Evolutionary conservation across 2,797 vertebrate genomes (phyloP).

Genomic region (Buceros bicornis): DNA sequence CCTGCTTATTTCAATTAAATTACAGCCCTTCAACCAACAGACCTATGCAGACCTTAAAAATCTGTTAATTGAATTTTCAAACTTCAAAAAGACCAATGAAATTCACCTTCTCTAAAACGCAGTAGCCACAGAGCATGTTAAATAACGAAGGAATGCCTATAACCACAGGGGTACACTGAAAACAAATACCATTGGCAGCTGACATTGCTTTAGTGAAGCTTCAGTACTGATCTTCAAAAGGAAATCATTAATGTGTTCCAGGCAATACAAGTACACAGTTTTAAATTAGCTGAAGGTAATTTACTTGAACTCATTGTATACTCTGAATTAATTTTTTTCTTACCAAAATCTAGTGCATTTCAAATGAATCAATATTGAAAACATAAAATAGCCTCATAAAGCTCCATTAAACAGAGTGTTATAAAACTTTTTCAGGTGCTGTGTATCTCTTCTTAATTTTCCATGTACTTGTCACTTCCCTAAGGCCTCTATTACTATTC

Average conservation of each 20-base stretch:
- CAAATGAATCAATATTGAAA: not conserved
- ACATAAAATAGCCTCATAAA: constrained; percentile 11
- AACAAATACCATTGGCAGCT: not conserved
- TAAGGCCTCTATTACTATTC: not conserved
- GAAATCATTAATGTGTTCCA: not conserved
- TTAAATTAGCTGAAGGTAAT: not conserved
- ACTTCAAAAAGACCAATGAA: not conserved
- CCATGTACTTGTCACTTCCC: not conserved
- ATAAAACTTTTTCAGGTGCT: not conserved
- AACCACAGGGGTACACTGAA: not conserved
- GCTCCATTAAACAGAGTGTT: not conserved
- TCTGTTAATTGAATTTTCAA: not conserved
- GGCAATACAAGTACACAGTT: not conserved
- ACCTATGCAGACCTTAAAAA: not conserved
- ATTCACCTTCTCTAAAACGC: not conserved
- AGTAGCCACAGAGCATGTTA: not conserved
- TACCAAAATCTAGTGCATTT: not conserved
- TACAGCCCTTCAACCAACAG: not conserved
- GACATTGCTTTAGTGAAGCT: not conserved
- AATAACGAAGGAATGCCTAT: not conserved
- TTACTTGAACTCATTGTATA: not conserved
- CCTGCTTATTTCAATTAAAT: constrained; percentile 2
- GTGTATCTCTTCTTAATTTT: not conserved
- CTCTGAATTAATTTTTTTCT: not conserved
- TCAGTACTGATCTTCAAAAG: constrained; percentile 1